A percentile compares a stretch with the other conserved stretches of the same genome.
Conservation (phyloP, 2,888 invertebrate species). For the Antitype chi region DNA sequence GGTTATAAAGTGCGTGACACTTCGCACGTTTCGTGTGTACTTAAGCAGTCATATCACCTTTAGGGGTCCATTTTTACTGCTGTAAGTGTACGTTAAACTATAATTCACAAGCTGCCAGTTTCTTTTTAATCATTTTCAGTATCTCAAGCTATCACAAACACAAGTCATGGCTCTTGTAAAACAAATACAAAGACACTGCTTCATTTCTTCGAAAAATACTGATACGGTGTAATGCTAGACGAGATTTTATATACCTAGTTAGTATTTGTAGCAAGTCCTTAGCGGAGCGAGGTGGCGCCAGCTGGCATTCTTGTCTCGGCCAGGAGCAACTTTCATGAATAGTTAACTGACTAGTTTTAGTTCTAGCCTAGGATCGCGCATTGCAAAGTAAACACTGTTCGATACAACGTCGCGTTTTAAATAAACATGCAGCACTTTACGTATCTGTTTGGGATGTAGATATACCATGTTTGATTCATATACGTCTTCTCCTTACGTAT, state of each 20-base stretch:
- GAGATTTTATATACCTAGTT: constrained; percentile 59
- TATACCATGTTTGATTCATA: constrained; percentile 70
- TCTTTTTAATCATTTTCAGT: not conserved
- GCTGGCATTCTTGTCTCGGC: constrained; percentile 83
- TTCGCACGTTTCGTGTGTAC: constrained; percentile 37
- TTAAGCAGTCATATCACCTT: constrained; percentile 39
- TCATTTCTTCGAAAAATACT: constrained; percentile 33
- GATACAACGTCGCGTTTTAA: constrained; percentile 68
- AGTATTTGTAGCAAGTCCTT: constrained; percentile 65
- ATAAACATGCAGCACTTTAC: constrained; percentile 64
- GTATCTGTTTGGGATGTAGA: constrained; percentile 66
- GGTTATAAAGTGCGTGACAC: constrained; percentile 54
- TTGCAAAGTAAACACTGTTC: constrained; percentile 75
- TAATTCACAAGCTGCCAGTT: not conserved
- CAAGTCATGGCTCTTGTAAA: constrained; percentile 6
- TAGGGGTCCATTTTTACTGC: constrained; percentile 7
- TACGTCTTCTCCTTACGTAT: constrained; percentile 31
- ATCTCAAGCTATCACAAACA: not conserved
- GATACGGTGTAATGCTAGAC: constrained; percentile 37
- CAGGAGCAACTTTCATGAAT: constrained; percentile 89
- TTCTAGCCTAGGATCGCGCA: constrained; percentile 73
- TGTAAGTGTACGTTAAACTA: constrained; percentile 12
- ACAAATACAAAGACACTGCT: constrained; percentile 21
- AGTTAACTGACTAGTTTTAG: constrained; percentile 85
- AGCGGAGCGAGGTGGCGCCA: constrained; percentile 80